phyloP scores from a whole-genome alignment of 2,797 vertebrate species.

The Forpus xanthops region DNA sequence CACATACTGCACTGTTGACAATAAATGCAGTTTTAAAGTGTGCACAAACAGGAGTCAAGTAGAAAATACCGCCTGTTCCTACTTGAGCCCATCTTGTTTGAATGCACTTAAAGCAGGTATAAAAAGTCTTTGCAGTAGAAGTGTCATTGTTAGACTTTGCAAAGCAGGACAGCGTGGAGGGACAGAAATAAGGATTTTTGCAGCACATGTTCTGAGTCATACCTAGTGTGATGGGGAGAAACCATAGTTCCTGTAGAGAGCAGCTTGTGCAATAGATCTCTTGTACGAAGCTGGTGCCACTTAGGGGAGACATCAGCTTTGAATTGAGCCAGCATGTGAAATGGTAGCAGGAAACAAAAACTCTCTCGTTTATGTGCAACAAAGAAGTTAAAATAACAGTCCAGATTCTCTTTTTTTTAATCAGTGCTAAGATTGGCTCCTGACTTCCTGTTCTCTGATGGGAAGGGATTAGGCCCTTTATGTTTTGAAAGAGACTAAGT shows the following conservation, averaged over 20 bases:
- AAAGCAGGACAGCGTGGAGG: neutral
- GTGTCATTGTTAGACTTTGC: neutral
- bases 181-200: neutral
- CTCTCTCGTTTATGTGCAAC: neutral
- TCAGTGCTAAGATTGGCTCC: conserved; percentile 35
- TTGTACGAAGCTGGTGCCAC: neutral
- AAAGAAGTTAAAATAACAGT: conserved; percentile 30
- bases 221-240: neutral
- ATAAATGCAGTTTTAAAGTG: neutral
- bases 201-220: neutral
- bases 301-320: neutral
- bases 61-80: neutral
- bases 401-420: neutral
- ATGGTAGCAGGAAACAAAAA: neutral
- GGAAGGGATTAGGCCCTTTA: conserved; percentile 30
- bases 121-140: neutral
- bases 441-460: conserved; percentile 40
- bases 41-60: neutral
- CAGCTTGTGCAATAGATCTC: neutral
- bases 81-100: too few relatives aligned
- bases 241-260: neutral
- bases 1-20: neutral
- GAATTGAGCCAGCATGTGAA: neutral
- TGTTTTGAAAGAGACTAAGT: neutral
- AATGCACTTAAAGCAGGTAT: neutral